These are phyloP conservation scores for Zaprionus davidi DNA, from an alignment of 1,140 invertebrate species.

Conservation along the genomic window DNA sequence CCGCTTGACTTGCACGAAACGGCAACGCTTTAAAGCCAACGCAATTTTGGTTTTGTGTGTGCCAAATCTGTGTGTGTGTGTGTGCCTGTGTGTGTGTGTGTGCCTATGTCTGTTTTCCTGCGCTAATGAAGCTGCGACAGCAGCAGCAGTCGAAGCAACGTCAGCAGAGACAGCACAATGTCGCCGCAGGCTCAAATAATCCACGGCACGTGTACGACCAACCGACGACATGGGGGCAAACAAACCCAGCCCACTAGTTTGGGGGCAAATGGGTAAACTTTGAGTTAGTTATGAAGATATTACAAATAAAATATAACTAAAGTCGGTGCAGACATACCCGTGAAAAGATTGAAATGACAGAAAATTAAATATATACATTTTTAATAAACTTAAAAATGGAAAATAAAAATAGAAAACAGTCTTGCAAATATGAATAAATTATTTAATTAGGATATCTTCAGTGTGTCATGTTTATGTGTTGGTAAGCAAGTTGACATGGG, in stretches of 20 bases:
- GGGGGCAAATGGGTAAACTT: slow-evolving; percentile 26
- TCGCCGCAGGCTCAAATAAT: slow-evolving; percentile 35
- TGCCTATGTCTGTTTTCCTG: not conserved
- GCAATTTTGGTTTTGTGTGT: slow-evolving; percentile 8
- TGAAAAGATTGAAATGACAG: too few relatives aligned
- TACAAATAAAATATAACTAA: slow-evolving; percentile 1
- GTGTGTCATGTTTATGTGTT: too few relatives aligned
- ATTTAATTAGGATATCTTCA: too few relatives aligned
- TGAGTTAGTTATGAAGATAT: slow-evolving; percentile 40
- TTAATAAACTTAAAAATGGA: too few relatives aligned
- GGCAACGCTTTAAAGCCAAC: slow-evolving; percentile 20
- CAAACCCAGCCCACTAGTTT: slow-evolving; percentile 14
- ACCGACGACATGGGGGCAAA: slow-evolving; percentile 22
- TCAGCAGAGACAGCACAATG: not conserved
- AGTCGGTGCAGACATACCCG: not conserved
- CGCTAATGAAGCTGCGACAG: slow-evolving; percentile 14
- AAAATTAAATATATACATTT: too few relatives aligned
- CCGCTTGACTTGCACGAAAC: slow-evolving; percentile 26
- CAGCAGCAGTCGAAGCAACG: not conserved
- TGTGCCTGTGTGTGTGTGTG: not conserved
- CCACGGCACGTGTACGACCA: slow-evolving; percentile 43
- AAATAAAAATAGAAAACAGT: too few relatives aligned
- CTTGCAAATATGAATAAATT: too few relatives aligned
- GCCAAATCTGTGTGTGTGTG: not conserved
- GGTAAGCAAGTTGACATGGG: too few relatives aligned